These are phyloP conservation scores for Hippolais icterina DNA, from an alignment of 2,113 vertebrate genomes.

Conservation along the genomic window DNA sequence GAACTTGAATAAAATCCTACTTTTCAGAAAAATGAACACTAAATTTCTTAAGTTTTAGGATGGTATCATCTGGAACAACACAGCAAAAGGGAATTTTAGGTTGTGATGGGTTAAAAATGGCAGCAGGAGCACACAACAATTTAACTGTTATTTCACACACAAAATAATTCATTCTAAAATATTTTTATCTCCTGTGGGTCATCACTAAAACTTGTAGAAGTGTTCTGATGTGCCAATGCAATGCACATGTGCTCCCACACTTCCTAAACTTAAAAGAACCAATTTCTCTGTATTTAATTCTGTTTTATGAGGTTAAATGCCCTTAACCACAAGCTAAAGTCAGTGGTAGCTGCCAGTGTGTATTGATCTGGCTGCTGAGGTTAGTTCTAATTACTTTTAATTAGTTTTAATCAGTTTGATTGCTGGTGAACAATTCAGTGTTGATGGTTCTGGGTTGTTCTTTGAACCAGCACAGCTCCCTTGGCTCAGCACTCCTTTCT, in stretches of 20 bases:
- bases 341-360: not conserved
- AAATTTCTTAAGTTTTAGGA: not conserved
- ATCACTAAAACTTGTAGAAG: not conserved
- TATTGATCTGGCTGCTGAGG: not conserved
- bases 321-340: not conserved
- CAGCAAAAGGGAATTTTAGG: not conserved
- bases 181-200: not conserved
- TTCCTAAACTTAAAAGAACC: not conserved
- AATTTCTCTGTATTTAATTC: not conserved
- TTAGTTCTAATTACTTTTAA: not conserved
- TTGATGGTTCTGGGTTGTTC: not conserved
- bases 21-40: not conserved
- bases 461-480: not conserved
- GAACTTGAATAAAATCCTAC: not conserved
- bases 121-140: not conserved
- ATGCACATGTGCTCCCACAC: accelerated
- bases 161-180: not conserved
- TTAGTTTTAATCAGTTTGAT: not conserved
- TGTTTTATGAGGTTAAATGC: not conserved
- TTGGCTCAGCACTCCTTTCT: accelerated
- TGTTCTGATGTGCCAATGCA: not conserved
- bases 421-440: not conserved
- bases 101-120: not conserved
- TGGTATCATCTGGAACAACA: accelerated
- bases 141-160: not conserved